These are phyloP conservation scores for Philaenus spumarius DNA, from an alignment of 1,140 invertebrate genomes.

Conservation along the genomic window DNA sequence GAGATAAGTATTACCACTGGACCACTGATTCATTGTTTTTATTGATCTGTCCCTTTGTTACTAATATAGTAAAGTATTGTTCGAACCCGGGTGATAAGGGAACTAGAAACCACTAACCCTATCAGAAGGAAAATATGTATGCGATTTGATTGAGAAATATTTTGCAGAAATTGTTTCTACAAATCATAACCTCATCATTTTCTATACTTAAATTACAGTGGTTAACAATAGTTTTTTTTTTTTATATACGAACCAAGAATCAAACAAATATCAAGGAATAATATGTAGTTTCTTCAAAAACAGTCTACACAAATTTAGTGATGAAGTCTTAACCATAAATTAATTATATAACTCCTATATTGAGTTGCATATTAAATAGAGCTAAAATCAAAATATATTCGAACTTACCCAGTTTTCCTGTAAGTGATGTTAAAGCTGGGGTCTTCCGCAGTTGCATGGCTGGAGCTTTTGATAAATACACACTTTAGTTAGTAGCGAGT, in stretches of 20 bases:
- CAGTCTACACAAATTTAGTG: not conserved
- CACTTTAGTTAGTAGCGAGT: slow-evolving; percentile 34
- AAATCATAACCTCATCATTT: too few relatives aligned
- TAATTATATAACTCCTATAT: not conserved
- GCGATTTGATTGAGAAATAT: too few relatives aligned
- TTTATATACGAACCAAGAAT: not conserved
- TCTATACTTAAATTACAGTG: too few relatives aligned
- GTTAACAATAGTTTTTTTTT: not conserved
- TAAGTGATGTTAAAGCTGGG: slow-evolving; percentile 60
- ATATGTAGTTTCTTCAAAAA: not conserved
- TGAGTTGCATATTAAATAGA: not conserved
- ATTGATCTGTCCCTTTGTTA: too few relatives aligned
- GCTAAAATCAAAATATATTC: not conserved
- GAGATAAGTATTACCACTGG: too few relatives aligned
- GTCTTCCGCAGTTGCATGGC: slow-evolving; percentile 57
- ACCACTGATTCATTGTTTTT: too few relatives aligned
- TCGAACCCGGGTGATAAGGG: too few relatives aligned
- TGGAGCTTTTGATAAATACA: slow-evolving; percentile 54
- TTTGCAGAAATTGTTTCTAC: too few relatives aligned
- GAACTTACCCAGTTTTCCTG: slow-evolving; percentile 57
- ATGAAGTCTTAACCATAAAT: not conserved
- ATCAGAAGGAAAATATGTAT: too few relatives aligned
- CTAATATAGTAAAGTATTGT: too few relatives aligned
- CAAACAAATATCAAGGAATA: not conserved
- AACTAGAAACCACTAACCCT: too few relatives aligned